phyloP scores from a whole-genome alignment of 2,888 invertebrate genomes.

The Ochropleura plecta region DNA sequence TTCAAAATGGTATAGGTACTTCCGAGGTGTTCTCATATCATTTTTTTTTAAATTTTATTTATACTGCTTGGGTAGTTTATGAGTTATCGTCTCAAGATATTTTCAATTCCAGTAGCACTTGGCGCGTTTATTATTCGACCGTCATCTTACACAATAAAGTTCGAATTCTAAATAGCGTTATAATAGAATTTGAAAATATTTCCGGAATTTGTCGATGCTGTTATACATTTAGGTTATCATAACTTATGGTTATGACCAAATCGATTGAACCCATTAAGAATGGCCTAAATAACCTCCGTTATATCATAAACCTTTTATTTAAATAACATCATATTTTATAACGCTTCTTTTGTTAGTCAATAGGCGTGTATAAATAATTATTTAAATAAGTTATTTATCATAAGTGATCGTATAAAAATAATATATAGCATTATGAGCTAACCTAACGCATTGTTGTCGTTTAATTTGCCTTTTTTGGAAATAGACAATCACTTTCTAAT shows the following conservation, averaged over 20 bases:
- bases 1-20: no score
- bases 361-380: conserved; percentile 38
- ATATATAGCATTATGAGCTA: conserved; percentile 15
- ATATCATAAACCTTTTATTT: conserved; percentile 49
- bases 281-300: conserved; percentile 32
- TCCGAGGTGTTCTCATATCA: no score
- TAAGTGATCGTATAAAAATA: conserved; percentile 50
- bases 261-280: conserved; percentile 26
- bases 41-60: no score
- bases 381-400: conserved; percentile 33
- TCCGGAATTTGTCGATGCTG: background rate
- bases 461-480: conserved; percentile 9
- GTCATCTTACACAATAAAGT: background rate
- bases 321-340: conserved; percentile 46
- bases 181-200: background rate
- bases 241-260: conserved; percentile 29
- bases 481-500: background rate
- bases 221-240: no score
- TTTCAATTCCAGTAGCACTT: background rate
- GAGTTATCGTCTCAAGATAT: background rate
- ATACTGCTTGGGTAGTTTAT: no score
- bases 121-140: background rate
- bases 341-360: conserved; percentile 41
- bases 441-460: conserved; percentile 2
- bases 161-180: background rate